Conservation (phyloP, 2,888 invertebrate genomes). For the Minunthozetes semirufus region DNA sequence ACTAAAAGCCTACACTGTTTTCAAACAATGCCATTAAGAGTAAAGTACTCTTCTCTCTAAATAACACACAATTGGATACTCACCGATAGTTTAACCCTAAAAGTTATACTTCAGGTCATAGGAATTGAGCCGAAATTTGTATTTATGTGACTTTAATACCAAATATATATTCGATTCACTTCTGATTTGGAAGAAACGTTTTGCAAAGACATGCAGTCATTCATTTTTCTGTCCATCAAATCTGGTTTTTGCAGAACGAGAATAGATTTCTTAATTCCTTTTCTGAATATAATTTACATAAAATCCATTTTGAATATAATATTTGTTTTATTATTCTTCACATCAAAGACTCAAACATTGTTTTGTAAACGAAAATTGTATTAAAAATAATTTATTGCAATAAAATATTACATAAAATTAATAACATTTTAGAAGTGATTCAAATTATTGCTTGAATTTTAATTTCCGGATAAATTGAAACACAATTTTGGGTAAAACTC, state of each 20-base stretch:
- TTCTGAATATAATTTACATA: background rate
- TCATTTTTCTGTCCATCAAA: background rate
- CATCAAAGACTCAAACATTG: no score
- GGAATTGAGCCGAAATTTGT: background rate
- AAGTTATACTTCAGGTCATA: background rate
- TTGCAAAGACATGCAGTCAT: background rate
- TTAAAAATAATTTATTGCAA: background rate
- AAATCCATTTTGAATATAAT: background rate
- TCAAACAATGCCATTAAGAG: background rate
- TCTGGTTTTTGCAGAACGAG: background rate
- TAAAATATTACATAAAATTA: background rate
- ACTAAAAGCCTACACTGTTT: background rate
- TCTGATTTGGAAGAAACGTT: background rate
- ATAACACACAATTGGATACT: background rate
- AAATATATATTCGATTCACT: background rate
- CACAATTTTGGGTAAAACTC: background rate
- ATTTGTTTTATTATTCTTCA: no score
- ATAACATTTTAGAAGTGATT: background rate
- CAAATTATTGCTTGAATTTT: background rate
- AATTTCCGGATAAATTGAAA: background rate
- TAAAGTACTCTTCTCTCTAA: background rate
- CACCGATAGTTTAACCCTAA: background rate
- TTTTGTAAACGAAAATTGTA: background rate
- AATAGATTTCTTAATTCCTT: background rate
- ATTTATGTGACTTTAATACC: background rate